Evolutionary conservation across 2,888 invertebrate genomes (phyloP), one percentile per base, ranked within the genome.

Genomic region (Sycophila texana): DNA sequence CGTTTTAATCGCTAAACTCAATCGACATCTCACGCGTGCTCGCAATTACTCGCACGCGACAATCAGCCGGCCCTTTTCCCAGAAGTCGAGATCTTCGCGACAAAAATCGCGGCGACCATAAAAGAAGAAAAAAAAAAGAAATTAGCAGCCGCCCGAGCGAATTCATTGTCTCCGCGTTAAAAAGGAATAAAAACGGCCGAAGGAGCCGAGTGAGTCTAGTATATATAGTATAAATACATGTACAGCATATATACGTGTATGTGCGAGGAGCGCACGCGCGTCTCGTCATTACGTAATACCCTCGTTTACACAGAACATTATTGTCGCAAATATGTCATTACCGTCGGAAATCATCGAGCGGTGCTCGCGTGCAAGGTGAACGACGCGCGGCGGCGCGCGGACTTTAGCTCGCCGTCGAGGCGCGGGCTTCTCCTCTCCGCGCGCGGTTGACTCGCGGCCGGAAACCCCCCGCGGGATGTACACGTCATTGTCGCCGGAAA

Each of bases 301-400:
- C 84, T 87, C 88, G 87, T 88, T 88, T 88, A 87, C 84, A 86
- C 85, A 85, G 85, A 86, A 85, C 84, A 85, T 88, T 87, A 87
- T 88, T 86, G 87, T 86, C 83, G 83, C 86, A 88, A 87, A 87
- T 87, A 85, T 86, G 85, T 87, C 83, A 88, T 88, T 87, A 88
- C 84, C 78, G 86, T 86, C 85, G 85, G 86, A 86, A 86, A 88
- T 87, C 85, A 87, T 83, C 83, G 85, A 83, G 83, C 85, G 83
- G 85, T 83, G 83, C 75, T 83, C 83, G 83, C 83, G 85, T 86
- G 86, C 86, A 39, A 39, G 39, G 39, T 39, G 39, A 7, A 39
- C 68, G 26, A 57, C 53, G 18, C n/a, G n/a, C n/a, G n/a, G 85
- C 84, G 84, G 84, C 83, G 82, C 85, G 84, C 81, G 85, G 86